Conservation (phyloP, 2,797 vertebrate species). For the Lithobates sylvaticus region DNA sequence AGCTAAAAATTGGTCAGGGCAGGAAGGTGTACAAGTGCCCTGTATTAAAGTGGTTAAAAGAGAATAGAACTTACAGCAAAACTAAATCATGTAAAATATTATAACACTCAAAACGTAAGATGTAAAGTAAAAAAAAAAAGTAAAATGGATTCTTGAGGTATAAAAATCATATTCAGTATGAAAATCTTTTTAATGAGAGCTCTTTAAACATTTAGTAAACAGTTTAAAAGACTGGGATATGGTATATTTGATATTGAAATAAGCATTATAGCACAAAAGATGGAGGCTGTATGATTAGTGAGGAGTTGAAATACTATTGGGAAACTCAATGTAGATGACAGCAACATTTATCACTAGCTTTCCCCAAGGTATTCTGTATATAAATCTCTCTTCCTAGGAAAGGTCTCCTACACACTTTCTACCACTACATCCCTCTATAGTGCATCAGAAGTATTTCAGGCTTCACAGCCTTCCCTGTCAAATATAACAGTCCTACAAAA, state of each 20-base stretch:
- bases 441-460: constrained; percentile 5
- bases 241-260: constrained; percentile 26
- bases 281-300: constrained; percentile 36
- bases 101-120: no score
- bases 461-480: constrained; percentile 4
- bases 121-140: no score
- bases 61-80: no score
- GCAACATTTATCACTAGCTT: constrained; percentile 53
- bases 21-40: no score
- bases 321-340: constrained; percentile 48
- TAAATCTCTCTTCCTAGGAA: constrained; percentile 28
- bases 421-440: not conserved
- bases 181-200: no score
- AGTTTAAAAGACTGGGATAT: not conserved
- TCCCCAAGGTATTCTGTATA: constrained; percentile 51
- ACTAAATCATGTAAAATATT: no score
- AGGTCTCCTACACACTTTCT: constrained; percentile 17
- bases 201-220: no score
- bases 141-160: no score
- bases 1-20: no score
- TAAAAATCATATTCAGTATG: no score
- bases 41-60: no score
- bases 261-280: constrained; percentile 20
- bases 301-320: constrained; percentile 39
- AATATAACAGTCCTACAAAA: not conserved